A percentile compares a stretch with the other conserved stretches of the same genome.
Evolutionary conservation across 2,113 vertebrate genomes (phyloP).

Genomic region (Ochotona curzoniae): DNA sequence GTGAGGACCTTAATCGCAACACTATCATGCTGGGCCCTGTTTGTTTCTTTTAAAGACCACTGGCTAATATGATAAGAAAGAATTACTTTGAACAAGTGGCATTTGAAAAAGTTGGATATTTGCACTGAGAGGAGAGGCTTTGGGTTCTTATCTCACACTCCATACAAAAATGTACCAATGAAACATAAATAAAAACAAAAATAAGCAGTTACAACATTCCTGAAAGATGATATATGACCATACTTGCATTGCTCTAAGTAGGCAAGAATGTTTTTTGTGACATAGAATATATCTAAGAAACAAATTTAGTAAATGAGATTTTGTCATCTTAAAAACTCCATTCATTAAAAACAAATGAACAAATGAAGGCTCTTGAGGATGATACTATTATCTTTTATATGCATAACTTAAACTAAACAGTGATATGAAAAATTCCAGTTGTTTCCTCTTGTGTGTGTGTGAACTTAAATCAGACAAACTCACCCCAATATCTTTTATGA

Average conservation of each 20-base stretch:
- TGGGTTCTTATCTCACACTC: background rate
- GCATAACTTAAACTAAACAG: background rate
- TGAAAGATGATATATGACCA: background rate
- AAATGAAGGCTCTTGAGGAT: background rate
- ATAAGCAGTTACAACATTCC: background rate
- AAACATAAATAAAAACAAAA: background rate
- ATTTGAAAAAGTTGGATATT: background rate
- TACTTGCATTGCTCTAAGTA: background rate
- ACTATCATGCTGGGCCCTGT: too few species aligned
- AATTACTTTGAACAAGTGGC: background rate
- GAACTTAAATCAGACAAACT: background rate
- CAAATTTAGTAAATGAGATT: background rate
- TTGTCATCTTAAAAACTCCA: background rate
- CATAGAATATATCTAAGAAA: background rate
- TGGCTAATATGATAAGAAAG: background rate
- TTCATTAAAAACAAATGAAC: background rate
- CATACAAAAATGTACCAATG: background rate
- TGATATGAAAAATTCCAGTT: background rate
- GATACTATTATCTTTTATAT: background rate
- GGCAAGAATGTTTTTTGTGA: background rate
- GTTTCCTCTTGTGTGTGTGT: background rate
- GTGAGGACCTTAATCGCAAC: too few species aligned
- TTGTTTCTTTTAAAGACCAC: background rate
- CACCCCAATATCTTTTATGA: background rate
- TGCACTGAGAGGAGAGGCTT: too few species aligned